These are phyloP conservation scores for Caenorhabditis wallacei DNA, from an alignment of 2,888 invertebrate genomes.

Conservation along the genomic window DNA sequence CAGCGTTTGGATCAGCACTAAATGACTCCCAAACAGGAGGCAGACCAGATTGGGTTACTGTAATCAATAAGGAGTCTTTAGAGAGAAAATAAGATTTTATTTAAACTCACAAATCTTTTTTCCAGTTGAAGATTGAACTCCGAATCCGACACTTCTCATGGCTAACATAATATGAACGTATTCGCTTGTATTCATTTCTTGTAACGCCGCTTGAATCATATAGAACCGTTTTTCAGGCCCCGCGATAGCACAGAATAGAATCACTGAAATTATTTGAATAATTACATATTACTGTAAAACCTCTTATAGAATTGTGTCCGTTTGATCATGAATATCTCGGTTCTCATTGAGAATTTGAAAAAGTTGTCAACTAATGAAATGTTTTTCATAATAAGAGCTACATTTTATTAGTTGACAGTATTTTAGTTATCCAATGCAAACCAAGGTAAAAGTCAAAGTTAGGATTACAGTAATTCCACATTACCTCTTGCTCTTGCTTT, in stretches of 20 bases:
- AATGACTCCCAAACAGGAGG: constrained; percentile 51
- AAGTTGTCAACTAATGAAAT: too few species aligned
- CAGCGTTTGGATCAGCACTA: constrained; percentile 16
- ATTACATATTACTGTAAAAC: too few species aligned
- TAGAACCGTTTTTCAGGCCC: constrained; percentile 47
- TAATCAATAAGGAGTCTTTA: too few species aligned
- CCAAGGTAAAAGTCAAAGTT: too few species aligned
- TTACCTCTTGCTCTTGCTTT: constrained; percentile 36
- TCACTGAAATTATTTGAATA: constrained; percentile 45
- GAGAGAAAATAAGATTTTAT: background rate
- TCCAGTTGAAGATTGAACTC: constrained; percentile 31
- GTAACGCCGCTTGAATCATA: constrained; percentile 37
- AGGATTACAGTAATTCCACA: too few species aligned
- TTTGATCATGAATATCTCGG: too few species aligned
- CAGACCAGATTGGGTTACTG: constrained; percentile 35
- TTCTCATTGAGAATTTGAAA: too few species aligned
- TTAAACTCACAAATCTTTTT: constrained; percentile 26
- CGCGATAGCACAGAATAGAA: constrained; percentile 36
- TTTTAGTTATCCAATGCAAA: too few species aligned
- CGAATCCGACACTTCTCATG: constrained; percentile 51
- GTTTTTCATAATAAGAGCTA: too few species aligned
- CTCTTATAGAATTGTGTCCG: too few species aligned
- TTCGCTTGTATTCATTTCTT: constrained; percentile 29
- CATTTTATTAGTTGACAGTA: too few species aligned
- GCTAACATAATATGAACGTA: constrained; percentile 54